A percentile compares a stretch with the other conserved stretches of the same genome.
Evolutionary conservation across 2,797 vertebrate genomes (phyloP).

Genomic region (Notolepis coatsorum): DNA sequence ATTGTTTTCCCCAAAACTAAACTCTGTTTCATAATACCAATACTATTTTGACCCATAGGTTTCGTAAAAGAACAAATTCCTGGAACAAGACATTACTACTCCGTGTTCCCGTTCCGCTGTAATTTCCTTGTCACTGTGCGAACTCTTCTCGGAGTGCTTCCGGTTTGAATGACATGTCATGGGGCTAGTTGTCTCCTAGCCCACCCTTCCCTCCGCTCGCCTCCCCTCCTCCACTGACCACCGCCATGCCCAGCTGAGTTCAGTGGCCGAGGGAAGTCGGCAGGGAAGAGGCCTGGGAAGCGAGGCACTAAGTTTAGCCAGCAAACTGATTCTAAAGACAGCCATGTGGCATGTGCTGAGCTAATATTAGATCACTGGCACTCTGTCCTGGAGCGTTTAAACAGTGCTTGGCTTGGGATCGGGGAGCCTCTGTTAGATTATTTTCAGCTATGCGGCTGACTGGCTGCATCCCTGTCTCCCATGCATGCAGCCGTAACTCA

Average conservation of each 20-base stretch:
- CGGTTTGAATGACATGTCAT: conserved; percentile 37
- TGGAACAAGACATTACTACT: conserved; percentile 19
- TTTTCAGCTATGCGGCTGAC: conserved; percentile 46
- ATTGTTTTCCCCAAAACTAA: background rate
- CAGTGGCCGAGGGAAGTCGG: conserved; percentile 38
- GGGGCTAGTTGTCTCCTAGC: conserved; percentile 10
- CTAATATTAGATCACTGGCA: conserved; percentile 82
- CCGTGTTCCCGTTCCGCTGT: conserved; percentile 50
- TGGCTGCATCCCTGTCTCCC: conserved; percentile 23
- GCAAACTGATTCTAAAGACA: conserved; percentile 73
- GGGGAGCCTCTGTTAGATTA: conserved; percentile 53
- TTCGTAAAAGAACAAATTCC: conserved; percentile 34
- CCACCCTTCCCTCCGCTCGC: background rate
- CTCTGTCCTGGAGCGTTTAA: conserved; percentile 57
- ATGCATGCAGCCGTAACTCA: conserved; percentile 1
- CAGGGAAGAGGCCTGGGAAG: conserved; percentile 57
- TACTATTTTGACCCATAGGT: background rate
- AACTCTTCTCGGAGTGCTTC: conserved; percentile 50
- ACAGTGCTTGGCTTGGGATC: conserved; percentile 50
- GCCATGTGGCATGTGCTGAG: conserved; percentile 73
- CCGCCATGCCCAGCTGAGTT: conserved; percentile 54
- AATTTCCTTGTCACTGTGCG: conserved; percentile 43
- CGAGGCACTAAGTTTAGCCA: conserved; percentile 75
- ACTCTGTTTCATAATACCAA: background rate
- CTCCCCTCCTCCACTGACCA: conserved; percentile 37